Evolutionary conservation across 1,140 invertebrate genomes (phyloP), one percentile per base, ranked within the genome.

Genomic region (Melanaphis sacchari): DNA sequence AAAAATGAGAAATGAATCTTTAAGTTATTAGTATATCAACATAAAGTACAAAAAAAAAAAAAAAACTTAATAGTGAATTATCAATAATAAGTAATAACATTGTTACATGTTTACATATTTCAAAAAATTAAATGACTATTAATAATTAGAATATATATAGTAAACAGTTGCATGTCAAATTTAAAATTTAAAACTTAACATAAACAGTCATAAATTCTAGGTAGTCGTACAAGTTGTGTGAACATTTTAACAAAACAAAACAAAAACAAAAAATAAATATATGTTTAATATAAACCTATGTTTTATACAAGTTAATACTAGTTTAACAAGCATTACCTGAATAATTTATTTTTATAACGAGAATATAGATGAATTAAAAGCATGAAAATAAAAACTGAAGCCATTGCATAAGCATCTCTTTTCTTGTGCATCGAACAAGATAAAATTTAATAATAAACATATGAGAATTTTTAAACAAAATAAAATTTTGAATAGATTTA

Each of bases 391-490:
- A 90, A 36, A 90, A 41, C 9, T 89, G 2, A 21, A 52, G 49
- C n/a, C 52, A 31, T 40, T 52, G 2, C 22, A 89, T 21, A 89
- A 52, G n/a, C 8, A 36, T n/a, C 26, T n/a, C 18, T 49, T 88
- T 36, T 22, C 9, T 36, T 36, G 36, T 89, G 24, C 24, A 6
- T 22, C n/a, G 52, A 52, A 89, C 46, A 49, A 38, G 24, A 85
- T 85, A 52, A 89, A 52, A 89, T 52, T 49, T 49, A 49, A 89
- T 89, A 38, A 52, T 46, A 89, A 38, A 49, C 3, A 49, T 36
- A 89, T 22, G 36, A 52, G 36, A 88, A 54, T 89, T 38, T 1
- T 87, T 88, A 38, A 89, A 89, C 88, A 89, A 89, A 76, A 89
- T 89, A 89, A 89, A 22, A 31, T 89, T 89, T 89, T 54, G 36